Base-by-base conservation (phyloP, 2,888 invertebrate species). In the Philaethria dido region DNA sequence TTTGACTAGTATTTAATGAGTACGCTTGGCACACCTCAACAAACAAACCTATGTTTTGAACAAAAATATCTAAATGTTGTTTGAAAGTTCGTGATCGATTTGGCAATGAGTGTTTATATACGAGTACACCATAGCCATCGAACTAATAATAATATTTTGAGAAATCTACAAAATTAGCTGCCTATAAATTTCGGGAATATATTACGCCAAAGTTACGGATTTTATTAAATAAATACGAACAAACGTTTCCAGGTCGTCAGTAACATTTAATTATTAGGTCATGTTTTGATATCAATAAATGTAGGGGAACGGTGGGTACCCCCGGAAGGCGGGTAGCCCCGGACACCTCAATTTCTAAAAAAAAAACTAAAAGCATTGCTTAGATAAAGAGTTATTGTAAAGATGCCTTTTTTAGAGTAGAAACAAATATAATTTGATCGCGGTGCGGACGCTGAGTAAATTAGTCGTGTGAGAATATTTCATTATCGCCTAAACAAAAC, bases 1-100 rank as follows among this genome's bases (percentile, higher is more conserved):
- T 73, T 73, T 72, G 71, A 59, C 59, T 48, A 59, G 33, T 50
- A 64, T 68, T 59, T 50, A 64, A 64, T 52, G 36, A 44, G 50
- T 52, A 69, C 61, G 50, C 64, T 71, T 72, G 71, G 72, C 69
- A 72, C 65, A 54, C 42, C 64, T 68, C 29, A 62, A 61, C 62
- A 57, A 72, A 62, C 69, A 61, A 59, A 50, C 54, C 69, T 66
- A 59, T 64, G 71, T 66, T 65, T 57, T 60, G 66, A 68, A 54
- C 68, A 68, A 48, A 69, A 72, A 72, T 68, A 72, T 42, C 68
- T 25, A 22, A 36, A 20, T 61, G 65, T 65, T 66, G 64, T 69
- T 69, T 44, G 67, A 65, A 68, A 54, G 61, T 69, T 66, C 45
- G 67, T 47, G 52, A 66, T 66, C 64, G 64, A 57, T 66, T 70